Evolutionary conservation across 2,888 invertebrate genomes (phyloP).

Genomic region (Caenorhabditis sinica): DNA sequence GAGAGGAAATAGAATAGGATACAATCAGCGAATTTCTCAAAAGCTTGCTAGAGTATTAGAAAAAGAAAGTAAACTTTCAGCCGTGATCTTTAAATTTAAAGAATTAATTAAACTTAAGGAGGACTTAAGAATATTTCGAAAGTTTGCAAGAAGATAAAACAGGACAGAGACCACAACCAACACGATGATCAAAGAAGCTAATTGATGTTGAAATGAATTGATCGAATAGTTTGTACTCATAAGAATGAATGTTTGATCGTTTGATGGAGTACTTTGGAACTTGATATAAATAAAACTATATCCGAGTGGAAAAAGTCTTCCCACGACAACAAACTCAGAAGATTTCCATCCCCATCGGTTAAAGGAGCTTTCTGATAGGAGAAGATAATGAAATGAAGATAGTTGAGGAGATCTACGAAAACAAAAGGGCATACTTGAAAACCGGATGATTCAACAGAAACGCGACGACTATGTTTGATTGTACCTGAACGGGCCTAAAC

Average conservation of each 20-base stretch:
- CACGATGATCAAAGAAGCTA: background rate
- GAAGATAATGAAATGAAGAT: background rate
- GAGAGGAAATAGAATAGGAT: too few species aligned
- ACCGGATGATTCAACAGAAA: background rate
- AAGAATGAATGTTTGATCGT: background rate
- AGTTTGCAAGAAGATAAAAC: background rate
- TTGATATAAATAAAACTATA: too few species aligned
- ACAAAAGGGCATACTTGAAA: conserved; percentile 15
- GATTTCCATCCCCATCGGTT: background rate
- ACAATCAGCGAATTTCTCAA: too few species aligned
- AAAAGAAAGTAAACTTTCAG: too few species aligned
- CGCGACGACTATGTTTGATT: background rate
- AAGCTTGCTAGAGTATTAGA: too few species aligned
- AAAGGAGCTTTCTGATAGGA: background rate
- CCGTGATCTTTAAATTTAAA: background rate
- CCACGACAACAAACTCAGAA: background rate
- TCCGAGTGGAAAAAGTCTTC: too few species aligned
- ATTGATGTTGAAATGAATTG: background rate
- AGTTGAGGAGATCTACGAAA: background rate
- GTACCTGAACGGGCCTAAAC: background rate
- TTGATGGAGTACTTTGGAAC: too few species aligned
- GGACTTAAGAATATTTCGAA: background rate
- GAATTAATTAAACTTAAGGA: background rate
- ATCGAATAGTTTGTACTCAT: background rate
- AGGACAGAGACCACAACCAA: background rate